Conservation (phyloP, 2,888 invertebrate species). For the Drosophila anceps region DNA sequence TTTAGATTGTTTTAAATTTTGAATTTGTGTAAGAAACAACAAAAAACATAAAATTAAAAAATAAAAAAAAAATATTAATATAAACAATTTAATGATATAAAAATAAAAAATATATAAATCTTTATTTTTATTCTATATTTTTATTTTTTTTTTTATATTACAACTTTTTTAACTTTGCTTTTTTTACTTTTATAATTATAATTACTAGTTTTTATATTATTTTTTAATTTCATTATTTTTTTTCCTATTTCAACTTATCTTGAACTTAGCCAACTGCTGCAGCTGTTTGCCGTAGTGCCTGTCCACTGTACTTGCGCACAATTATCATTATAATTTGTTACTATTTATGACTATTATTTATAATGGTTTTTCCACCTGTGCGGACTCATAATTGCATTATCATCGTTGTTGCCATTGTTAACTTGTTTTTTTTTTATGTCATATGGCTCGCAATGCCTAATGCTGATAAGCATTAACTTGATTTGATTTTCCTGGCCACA, state of each 20-base stretch:
- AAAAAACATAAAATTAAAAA: too few relatives aligned
- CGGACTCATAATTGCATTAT: slow-evolving; percentile 53
- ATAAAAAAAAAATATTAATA: too few relatives aligned
- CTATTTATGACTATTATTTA: slow-evolving; percentile 34
- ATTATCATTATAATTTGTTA: slow-evolving; percentile 10
- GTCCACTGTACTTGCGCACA: neutral
- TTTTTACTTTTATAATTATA: neutral
- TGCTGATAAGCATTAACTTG: slow-evolving; percentile 50
- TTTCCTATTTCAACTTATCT: neutral
- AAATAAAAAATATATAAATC: neutral
- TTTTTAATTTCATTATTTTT: neutral
- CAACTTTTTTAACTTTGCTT: neutral
- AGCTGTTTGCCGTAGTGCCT: neutral
- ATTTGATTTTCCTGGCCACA: slow-evolving; percentile 46
- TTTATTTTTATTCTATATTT: too few relatives aligned
- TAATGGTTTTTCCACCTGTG: slow-evolving; percentile 57
- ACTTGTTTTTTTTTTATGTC: slow-evolving; percentile 24
- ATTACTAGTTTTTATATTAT: too few relatives aligned
- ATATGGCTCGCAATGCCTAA: slow-evolving; percentile 38
- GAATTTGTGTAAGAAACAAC: too few relatives aligned
- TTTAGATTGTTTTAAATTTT: too few relatives aligned
- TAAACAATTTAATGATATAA: too few relatives aligned
- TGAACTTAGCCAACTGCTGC: slow-evolving; percentile 1
- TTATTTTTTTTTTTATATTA: slow-evolving; percentile 1
- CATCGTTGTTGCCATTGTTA: slow-evolving; percentile 45